Percentiles rank a stretch among this genome's conserved stretches.
phyloP scores from a whole-genome alignment of 2,113 vertebrate genomes.

The Labrus mixtus region DNA sequence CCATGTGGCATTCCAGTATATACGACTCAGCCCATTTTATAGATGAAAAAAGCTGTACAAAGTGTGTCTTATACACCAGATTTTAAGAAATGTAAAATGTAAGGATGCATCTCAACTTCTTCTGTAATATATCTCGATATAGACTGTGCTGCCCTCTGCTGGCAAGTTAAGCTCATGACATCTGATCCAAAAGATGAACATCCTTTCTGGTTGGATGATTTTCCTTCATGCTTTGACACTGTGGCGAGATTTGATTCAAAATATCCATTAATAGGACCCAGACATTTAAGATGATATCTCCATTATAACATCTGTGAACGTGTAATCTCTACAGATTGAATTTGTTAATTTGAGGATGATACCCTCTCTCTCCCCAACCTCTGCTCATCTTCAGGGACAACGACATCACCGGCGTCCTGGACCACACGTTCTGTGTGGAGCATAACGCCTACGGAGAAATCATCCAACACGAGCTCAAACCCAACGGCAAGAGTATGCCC shows the following conservation, averaged over 20 bases:
- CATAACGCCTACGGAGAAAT: constrained; percentile 98
- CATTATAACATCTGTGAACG: no score
- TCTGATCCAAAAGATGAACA: neutral
- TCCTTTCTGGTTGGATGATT: neutral
- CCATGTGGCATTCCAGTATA: no score
- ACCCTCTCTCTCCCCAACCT: neutral
- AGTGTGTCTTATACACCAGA: no score
- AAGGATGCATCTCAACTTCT: no score
- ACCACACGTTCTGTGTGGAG: constrained; percentile 98
- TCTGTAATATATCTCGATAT: no score
- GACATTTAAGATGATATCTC: neutral
- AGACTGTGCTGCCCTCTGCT: constrained; percentile 70
- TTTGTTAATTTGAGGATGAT: no score
- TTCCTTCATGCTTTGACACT: neutral
- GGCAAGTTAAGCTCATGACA: neutral
- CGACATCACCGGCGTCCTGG: constrained; percentile 97
- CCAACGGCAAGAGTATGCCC: constrained; percentile 94
- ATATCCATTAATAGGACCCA: neutral
- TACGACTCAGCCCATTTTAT: no score
- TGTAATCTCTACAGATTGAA: no score
- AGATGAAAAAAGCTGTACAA: no score
- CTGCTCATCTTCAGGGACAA: constrained; percentile 87
- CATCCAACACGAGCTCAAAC: constrained; percentile 98
- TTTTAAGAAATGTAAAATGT: no score
- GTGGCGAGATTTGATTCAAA: no score